Evolutionary conservation across 2,888 invertebrate genomes (phyloP).

Genomic region (Parascotia fuliginaria): DNA sequence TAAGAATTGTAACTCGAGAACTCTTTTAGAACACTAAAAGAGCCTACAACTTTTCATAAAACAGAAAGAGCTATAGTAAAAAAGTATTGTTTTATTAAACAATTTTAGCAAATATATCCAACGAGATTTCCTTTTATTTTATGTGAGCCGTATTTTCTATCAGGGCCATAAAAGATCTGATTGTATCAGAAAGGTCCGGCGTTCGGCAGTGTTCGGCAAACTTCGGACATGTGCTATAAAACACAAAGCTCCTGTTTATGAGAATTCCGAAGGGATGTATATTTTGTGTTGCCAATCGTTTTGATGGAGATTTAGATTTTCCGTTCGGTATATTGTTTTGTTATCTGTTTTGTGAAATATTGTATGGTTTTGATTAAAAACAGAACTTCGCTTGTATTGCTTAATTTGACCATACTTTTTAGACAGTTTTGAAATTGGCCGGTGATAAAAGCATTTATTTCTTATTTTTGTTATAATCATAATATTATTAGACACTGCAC

Average conservation of each 20-base stretch:
- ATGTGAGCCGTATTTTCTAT: conserved; percentile 39
- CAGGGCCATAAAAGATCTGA: conserved; percentile 32
- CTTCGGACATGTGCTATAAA: conserved; percentile 35
- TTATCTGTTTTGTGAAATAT: conserved; percentile 6
- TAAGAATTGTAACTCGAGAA: too few relatives aligned
- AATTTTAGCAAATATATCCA: conserved; percentile 11
- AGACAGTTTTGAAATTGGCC: too few relatives aligned
- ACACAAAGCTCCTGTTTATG: conserved; percentile 31
- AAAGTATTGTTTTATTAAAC: conserved; percentile 7
- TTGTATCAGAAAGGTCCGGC: conserved; percentile 28
- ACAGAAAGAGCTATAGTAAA: neutral
- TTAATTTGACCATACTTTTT: too few relatives aligned
- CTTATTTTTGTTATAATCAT: too few relatives aligned
- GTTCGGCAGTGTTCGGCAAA: conserved; percentile 13
- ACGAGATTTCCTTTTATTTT: conserved; percentile 22
- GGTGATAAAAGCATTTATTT: too few relatives aligned
- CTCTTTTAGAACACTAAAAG: too few relatives aligned
- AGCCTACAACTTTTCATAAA: too few relatives aligned
- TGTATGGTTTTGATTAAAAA: neutral
- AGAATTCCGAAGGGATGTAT: conserved; percentile 11
- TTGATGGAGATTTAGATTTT: conserved; percentile 2
- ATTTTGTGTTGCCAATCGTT: conserved; percentile 1
- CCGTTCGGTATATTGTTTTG: neutral
- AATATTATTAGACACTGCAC: too few relatives aligned
- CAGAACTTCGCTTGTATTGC: too few relatives aligned